A percentile compares a stretch with the other conserved stretches of the same genome.
These are phyloP conservation scores for Hipposideros armiger DNA, from an alignment of 2,113 vertebrate species.

Conservation along the genomic window DNA sequence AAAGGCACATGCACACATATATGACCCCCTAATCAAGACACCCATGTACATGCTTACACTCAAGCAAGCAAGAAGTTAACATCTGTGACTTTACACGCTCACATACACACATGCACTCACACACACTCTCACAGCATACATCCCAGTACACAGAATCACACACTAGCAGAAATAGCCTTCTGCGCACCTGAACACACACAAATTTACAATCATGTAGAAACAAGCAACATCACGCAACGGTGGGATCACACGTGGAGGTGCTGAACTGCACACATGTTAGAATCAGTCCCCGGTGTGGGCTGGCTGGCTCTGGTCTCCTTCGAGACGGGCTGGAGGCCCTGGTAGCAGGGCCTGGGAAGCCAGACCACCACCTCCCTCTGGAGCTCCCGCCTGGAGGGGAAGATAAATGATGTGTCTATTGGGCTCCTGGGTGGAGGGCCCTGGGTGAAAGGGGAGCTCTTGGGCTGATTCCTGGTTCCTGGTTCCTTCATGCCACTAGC, in stretches of 20 bases:
- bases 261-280: accelerated
- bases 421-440: neutral
- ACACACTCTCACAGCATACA: neutral
- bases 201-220: neutral
- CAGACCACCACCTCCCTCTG: neutral
- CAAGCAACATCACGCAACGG: no score
- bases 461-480: neutral
- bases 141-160: neutral
- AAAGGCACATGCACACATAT: neutral
- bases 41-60: neutral
- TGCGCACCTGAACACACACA: neutral
- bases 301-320: neutral
- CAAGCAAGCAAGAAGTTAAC: neutral
- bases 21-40: neutral
- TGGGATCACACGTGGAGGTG: neutral
- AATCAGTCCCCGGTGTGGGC: accelerated
- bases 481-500: neutral
- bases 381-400: neutral
- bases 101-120: neutral
- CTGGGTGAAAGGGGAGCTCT: neutral
- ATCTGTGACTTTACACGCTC: neutral
- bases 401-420: neutral
- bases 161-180: neutral
- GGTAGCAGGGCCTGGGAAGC: conserved; percentile 8
- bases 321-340: neutral